These are phyloP conservation scores for Nomada fabriciana DNA, from an alignment of 2,888 invertebrate genomes.

Conservation along the genomic window DNA sequence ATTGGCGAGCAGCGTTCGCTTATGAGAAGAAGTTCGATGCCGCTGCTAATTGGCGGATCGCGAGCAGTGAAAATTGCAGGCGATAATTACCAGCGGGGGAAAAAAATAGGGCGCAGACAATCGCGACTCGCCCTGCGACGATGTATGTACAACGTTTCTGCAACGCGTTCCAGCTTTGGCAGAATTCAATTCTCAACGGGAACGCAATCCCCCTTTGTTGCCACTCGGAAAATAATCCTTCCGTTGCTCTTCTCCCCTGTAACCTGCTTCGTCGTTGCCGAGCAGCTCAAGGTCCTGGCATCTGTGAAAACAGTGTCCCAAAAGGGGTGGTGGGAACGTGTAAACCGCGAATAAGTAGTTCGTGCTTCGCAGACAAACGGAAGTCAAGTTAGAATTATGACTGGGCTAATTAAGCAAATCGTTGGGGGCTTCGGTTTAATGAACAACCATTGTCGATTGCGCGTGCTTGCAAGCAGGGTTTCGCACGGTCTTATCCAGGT, in stretches of 20 bases:
- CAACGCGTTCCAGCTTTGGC: not conserved
- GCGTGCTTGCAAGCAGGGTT: conserved; percentile 17
- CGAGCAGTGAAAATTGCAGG: conserved; percentile 58
- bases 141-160: conserved; percentile 4
- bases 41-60: conserved; percentile 65
- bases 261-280: not conserved
- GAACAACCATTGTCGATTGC: conserved; percentile 49
- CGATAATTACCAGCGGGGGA: conserved; percentile 52
- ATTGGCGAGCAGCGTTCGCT: conserved; percentile 55
- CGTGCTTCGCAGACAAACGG: conserved; percentile 5
- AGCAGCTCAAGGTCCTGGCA: not conserved
- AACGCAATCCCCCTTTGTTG: not conserved
- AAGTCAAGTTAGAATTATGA: conserved; percentile 43
- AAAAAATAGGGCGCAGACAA: conserved; percentile 51
- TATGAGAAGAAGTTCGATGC: conserved; percentile 66
- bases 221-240: not conserved
- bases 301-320: not conserved
- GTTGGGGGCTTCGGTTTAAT: conserved; percentile 42
- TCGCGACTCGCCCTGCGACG: conserved; percentile 29
- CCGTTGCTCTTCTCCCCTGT: not conserved
- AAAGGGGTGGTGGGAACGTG: conserved; percentile 26
- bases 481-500: conserved; percentile 46
- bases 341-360: conserved; percentile 12
- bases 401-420: conserved; percentile 62
- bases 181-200: not conserved